Conservation (phyloP, 2,797 vertebrate species). For the Enteromius trimaculatus region DNA sequence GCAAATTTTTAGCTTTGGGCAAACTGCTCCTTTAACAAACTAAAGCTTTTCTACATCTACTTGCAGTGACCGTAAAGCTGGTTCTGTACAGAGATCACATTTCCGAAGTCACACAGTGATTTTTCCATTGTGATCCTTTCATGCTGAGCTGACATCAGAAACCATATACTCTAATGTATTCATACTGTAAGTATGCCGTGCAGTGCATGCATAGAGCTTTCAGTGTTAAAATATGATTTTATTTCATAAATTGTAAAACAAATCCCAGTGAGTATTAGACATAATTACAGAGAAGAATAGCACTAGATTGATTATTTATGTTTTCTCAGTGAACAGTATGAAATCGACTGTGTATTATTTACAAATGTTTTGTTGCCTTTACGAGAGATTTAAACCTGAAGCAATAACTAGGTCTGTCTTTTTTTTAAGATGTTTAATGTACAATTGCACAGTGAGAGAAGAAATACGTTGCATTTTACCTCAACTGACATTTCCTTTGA, state of each 20-base stretch:
- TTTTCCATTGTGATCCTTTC: slow-evolving; percentile 24
- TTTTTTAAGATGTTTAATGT: slow-evolving; percentile 39
- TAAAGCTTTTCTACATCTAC: not conserved
- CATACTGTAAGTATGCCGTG: slow-evolving; percentile 17
- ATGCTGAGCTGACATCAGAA: slow-evolving; percentile 19
- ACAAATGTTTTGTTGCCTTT: slow-evolving; percentile 60
- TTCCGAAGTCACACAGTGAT: slow-evolving; percentile 15
- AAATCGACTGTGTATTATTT: slow-evolving; percentile 46
- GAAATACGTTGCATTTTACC: slow-evolving; percentile 44
- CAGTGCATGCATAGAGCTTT: slow-evolving; percentile 26
- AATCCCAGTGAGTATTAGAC: not conserved
- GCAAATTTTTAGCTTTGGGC: not conserved
- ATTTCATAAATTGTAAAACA: not conserved
- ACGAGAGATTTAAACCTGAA: slow-evolving; percentile 50
- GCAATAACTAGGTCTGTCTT: slow-evolving; percentile 41
- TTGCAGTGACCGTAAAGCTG: not conserved
- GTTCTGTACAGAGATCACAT: not conserved
- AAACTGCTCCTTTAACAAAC: not conserved
- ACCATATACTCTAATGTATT: slow-evolving; percentile 8
- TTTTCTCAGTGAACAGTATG: slow-evolving; percentile 34
- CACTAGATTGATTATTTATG: slow-evolving; percentile 17
- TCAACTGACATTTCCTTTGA: slow-evolving; percentile 35
- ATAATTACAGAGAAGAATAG: not conserved
- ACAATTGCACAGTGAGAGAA: slow-evolving; percentile 44
- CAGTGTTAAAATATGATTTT: slow-evolving; percentile 1